Evolutionary conservation across 2,888 invertebrate genomes (phyloP).

Genomic region (Conomelus anceps): DNA sequence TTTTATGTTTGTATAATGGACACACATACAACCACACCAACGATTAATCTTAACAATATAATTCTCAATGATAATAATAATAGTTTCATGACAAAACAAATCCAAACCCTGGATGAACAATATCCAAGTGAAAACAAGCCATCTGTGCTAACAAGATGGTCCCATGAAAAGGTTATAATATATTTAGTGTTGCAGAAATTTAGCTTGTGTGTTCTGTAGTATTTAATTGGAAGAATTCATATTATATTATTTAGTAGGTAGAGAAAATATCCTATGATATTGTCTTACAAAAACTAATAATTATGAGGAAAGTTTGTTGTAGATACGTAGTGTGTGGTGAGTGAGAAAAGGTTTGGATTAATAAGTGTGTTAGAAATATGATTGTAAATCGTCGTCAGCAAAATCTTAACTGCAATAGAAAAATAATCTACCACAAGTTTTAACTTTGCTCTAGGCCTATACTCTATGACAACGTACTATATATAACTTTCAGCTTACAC

Average conservation of each 20-base stretch:
- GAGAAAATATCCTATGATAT: conserved; percentile 24
- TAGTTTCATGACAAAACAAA: not conserved
- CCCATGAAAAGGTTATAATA: not conserved
- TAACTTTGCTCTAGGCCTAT: conserved; percentile 31
- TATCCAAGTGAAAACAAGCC: not conserved
- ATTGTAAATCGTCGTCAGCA: conserved; percentile 23
- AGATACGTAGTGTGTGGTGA: conserved; percentile 12
- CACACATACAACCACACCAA: not conserved
- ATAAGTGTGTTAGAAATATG: conserved; percentile 3
- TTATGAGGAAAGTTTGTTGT: conserved; percentile 15
- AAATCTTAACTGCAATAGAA: conserved; percentile 32
- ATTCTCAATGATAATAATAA: conserved; percentile 4
- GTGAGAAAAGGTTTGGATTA: conserved; percentile 1
- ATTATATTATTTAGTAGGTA: conserved; percentile 18
- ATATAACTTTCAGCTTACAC: conserved; percentile 18
- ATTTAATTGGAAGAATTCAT: conserved; percentile 1
- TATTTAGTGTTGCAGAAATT: not conserved
- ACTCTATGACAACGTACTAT: conserved; percentile 19
- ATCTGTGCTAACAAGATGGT: not conserved
- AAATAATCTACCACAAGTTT: conserved; percentile 34
- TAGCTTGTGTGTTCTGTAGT: not conserved
- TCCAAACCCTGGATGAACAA: not conserved
- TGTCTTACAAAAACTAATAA: conserved; percentile 25
- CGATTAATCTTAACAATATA: conserved; percentile 7
- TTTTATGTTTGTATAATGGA: conserved; percentile 2